Evolutionary conservation across 35 echinoderm and acorn worm species (phyloP).

Genomic region (Hemicentrotus pulcherrimus): DNA sequence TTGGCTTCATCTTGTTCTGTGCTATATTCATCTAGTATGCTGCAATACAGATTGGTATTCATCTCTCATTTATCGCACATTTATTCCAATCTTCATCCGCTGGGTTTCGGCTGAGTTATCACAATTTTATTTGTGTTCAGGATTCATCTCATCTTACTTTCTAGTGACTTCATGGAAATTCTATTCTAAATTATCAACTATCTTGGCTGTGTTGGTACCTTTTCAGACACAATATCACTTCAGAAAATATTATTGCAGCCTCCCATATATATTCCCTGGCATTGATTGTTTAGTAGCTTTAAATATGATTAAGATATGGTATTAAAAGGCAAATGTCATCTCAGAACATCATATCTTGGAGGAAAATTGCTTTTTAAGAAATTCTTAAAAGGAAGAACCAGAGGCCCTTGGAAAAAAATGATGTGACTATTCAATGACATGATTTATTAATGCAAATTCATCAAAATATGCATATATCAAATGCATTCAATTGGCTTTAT

Average conservation of each 20-base stretch:
- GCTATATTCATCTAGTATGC: conserved; percentile 3
- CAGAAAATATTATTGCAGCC: no score
- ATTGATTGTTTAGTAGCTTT: no score
- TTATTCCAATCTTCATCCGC: background rate
- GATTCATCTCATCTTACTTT: background rate
- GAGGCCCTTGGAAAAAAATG: background rate
- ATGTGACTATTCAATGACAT: background rate
- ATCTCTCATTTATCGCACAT: background rate
- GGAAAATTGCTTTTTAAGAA: no score
- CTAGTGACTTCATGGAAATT: background rate
- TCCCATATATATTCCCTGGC: no score
- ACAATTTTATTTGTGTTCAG: background rate
- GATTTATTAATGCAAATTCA: background rate
- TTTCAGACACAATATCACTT: background rate
- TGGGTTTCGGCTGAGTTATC: background rate
- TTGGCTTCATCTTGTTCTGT: background rate
- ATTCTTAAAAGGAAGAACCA: background rate
- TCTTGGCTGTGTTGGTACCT: background rate
- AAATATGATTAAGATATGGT: no score
- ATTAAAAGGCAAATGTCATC: no score
- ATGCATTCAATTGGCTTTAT: background rate
- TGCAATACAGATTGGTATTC: background rate
- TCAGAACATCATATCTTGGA: no score
- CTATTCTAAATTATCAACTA: background rate
- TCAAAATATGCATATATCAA: background rate